phyloP scores from a whole-genome alignment of 2,113 vertebrate genomes.

The Gopherus flavomarginatus region DNA sequence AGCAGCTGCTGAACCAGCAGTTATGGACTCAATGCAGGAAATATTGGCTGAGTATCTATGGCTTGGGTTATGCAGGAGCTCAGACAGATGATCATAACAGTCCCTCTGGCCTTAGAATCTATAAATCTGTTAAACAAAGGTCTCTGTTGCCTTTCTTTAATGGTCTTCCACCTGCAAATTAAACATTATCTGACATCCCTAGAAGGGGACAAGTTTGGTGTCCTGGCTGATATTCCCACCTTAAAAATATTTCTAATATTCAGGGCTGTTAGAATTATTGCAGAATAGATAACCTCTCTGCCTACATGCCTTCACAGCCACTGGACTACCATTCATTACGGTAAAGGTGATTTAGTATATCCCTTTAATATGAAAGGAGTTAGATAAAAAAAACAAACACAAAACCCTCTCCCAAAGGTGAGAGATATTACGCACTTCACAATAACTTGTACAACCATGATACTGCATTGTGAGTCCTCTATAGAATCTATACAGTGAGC shows the following conservation, averaged over 20 bases:
- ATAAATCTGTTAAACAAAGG: background rate
- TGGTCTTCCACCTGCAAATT: background rate
- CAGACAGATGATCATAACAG: background rate
- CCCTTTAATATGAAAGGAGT: background rate
- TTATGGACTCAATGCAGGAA: background rate
- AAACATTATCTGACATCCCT: background rate
- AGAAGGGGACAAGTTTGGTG: background rate
- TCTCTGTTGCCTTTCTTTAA: background rate
- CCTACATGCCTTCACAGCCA: background rate
- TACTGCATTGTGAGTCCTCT: background rate
- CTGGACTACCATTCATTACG: accelerated
- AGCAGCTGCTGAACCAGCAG: background rate
- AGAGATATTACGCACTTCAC: background rate
- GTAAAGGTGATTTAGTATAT: background rate
- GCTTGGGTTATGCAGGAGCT: background rate
- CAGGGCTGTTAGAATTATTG: background rate
- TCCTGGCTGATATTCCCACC: background rate
- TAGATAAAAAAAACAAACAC: background rate
- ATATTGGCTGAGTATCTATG: background rate
- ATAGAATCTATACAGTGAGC: background rate
- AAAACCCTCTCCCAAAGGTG: background rate
- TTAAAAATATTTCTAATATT: background rate
- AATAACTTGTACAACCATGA: background rate
- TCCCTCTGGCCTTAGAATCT: background rate
- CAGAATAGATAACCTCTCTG: background rate